Evolutionary conservation across 2,113 vertebrate species (phyloP).

Genomic region (Pangasianodon gigas): DNA sequence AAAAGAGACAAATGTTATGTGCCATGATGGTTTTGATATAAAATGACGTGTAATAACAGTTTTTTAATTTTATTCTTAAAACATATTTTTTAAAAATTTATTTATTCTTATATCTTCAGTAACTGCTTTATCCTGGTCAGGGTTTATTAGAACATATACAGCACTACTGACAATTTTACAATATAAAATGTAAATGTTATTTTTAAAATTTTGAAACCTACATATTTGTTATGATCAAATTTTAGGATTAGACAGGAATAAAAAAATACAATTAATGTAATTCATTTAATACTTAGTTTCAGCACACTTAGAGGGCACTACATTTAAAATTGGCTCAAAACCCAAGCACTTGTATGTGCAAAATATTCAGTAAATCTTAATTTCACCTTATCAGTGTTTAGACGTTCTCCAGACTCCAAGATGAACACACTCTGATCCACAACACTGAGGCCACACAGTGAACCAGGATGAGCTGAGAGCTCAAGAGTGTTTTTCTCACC

Average conservation of each 20-base stretch:
- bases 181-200: background rate
- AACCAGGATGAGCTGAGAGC: slow-evolving; percentile 73
- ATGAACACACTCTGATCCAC: slow-evolving; percentile 82
- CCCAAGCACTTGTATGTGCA: background rate
- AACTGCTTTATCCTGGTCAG: background rate
- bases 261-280: background rate
- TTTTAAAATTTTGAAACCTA: background rate
- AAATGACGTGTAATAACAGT: background rate
- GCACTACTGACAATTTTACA: background rate
- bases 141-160: background rate
- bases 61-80: background rate
- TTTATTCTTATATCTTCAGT: background rate
- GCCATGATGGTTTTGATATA: background rate
- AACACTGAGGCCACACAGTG: slow-evolving; percentile 81
- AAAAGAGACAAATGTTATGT: background rate
- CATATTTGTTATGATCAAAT: background rate
- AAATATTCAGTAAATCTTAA: background rate
- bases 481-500: slow-evolving; percentile 65
- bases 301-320: background rate
- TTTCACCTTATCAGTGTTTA: slow-evolving; percentile 65
- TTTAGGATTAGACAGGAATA: background rate
- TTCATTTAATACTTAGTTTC: background rate
- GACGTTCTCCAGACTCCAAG: slow-evolving; percentile 72
- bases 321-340: background rate
- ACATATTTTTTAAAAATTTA: too few species aligned